Conservation (phyloP, 2,113 vertebrate genomes). For the Microcebus griseorufus region DNA sequence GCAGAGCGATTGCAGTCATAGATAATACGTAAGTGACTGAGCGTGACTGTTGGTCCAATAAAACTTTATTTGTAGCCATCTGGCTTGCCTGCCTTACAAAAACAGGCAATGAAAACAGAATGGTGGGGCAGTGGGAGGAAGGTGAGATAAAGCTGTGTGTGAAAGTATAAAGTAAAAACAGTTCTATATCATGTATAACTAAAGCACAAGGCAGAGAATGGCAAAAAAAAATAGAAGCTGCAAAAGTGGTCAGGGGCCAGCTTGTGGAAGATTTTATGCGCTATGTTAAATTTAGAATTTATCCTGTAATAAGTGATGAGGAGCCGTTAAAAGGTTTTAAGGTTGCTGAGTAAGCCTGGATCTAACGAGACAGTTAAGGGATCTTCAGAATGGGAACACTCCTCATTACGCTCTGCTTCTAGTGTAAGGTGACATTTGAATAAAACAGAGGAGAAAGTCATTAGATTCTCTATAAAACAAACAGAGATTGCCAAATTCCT, state of each 20-base stretch:
- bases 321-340: not conserved
- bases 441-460: not conserved
- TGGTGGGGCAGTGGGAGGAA: not conserved
- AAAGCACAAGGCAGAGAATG: not conserved
- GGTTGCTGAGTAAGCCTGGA: not conserved
- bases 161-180: not conserved
- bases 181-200: not conserved
- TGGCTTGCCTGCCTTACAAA: not conserved
- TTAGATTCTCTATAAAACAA: not conserved
- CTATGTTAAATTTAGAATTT: not conserved
- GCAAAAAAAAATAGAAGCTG: not conserved
- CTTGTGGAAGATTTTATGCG: not conserved
- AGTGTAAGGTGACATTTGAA: not conserved
- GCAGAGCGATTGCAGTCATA: not conserved
- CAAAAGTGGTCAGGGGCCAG: not conserved
- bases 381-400: not conserved
- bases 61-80: not conserved
- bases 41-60: not conserved
- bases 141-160: not conserved
- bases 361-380: not conserved
- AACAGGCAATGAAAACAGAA: not conserved
- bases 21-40: not conserved
- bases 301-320: not conserved
- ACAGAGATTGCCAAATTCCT: not conserved
- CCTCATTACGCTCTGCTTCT: not conserved